Percentiles rank a stretch among this genome's conserved stretches.
Conservation (phyloP, 37 sponge, comb jelly and placozoan species). For the Crambe crambe region DNA sequence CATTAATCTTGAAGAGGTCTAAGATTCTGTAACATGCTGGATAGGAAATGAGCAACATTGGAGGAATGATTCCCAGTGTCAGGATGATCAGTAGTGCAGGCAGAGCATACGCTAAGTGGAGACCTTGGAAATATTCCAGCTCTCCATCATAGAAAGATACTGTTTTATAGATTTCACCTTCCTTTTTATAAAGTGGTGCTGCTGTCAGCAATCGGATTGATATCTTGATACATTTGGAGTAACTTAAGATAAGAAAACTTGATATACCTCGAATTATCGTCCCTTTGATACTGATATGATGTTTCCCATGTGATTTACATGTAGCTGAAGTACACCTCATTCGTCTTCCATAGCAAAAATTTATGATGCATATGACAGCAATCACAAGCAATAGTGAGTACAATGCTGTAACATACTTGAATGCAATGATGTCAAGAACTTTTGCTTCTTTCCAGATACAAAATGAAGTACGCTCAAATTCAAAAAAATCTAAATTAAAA, state of each 20-base stretch:
- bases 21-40: neutral
- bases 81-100: slow-evolving; percentile 5
- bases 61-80: neutral
- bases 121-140: neutral
- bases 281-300: neutral
- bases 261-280: slow-evolving; percentile 25
- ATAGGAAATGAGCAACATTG: slow-evolving; percentile 1
- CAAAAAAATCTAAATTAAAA: slow-evolving; percentile 41
- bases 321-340: neutral
- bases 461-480: slow-evolving; percentile 8
- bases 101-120: slow-evolving; percentile 11
- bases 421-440: slow-evolving; percentile 27
- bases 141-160: slow-evolving; percentile 8
- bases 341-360: neutral
- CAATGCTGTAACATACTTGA: slow-evolving; percentile 42
- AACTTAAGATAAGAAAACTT: slow-evolving; percentile 30
- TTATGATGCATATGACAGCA: neutral
- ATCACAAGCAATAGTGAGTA: slow-evolving; percentile 20
- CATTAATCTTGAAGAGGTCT: neutral
- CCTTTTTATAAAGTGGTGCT: neutral
- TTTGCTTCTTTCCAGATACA: slow-evolving; percentile 39
- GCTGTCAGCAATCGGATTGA: neutral
- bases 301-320: neutral
- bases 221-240: slow-evolving; percentile 4
- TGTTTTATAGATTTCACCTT: neutral